phyloP scores from a whole-genome alignment of 2,113 vertebrate species.

The Gasterosteus aculeatus region DNA sequence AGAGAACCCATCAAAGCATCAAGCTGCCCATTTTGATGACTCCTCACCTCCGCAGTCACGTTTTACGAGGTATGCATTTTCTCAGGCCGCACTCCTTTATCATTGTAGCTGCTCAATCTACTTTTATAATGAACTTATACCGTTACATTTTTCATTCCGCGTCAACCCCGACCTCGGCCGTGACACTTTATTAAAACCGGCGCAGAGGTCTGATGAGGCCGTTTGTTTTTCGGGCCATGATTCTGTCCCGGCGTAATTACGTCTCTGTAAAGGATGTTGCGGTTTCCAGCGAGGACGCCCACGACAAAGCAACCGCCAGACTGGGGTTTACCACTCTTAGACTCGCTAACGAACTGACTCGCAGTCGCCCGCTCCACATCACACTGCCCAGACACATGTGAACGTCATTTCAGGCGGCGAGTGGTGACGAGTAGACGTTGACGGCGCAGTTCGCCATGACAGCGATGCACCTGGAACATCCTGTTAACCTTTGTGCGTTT shows the following conservation, averaged over 20 bases:
- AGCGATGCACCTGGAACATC: not conserved
- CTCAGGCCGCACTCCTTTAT: not conserved
- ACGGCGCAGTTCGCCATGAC: not conserved
- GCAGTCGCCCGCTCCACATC: slow-evolving; percentile 32
- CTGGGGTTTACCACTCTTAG: slow-evolving; percentile 56
- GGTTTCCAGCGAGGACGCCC: slow-evolving; percentile 36
- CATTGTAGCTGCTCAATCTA: not conserved
- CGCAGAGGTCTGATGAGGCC: slow-evolving; percentile 12
- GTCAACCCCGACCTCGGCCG: not conserved
- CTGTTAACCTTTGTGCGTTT: no score
- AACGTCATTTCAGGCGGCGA: slow-evolving; percentile 29
- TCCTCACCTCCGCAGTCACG: slow-evolving; percentile 14
- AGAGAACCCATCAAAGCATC: slow-evolving; percentile 49
- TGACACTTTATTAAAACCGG: slow-evolving; percentile 1
- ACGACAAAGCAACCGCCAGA: slow-evolving; percentile 61
- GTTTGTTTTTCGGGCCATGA: slow-evolving; percentile 10
- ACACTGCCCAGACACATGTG: slow-evolving; percentile 49
- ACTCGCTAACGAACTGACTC: slow-evolving; percentile 57
- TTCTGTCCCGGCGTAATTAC: slow-evolving; percentile 36
- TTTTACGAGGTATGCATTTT: slow-evolving; percentile 44
- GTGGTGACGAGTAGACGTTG: not conserved
- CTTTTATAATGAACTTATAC: not conserved
- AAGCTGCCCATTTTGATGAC: slow-evolving; percentile 39
- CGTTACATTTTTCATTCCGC: not conserved
- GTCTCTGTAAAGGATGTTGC: slow-evolving; percentile 41